Evolutionary conservation across 2,113 vertebrate genomes (phyloP).

Genomic region (Archocentrus centrarchus): DNA sequence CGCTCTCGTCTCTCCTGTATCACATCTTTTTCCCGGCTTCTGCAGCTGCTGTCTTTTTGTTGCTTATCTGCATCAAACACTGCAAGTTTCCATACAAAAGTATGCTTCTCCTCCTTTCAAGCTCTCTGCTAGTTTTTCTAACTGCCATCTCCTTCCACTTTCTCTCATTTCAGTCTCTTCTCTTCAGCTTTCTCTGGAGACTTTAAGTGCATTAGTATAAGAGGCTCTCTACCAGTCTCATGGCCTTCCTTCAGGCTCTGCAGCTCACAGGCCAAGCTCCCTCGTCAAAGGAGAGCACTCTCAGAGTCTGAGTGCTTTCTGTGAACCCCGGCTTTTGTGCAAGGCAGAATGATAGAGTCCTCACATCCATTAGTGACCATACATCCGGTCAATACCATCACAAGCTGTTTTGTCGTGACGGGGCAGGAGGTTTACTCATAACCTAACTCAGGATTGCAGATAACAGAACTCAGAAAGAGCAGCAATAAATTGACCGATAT

Average conservation of each 20-base stretch:
- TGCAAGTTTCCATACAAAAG: not conserved
- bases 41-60: not conserved
- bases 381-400: not conserved
- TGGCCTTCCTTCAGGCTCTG: slow-evolving; percentile 24
- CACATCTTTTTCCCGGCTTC: not conserved
- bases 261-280: not conserved
- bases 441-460: not conserved
- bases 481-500: not conserved
- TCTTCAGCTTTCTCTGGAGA: slow-evolving; percentile 40
- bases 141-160: not conserved
- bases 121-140: not conserved
- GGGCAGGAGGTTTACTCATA: slow-evolving; percentile 4
- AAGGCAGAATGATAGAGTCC: not conserved
- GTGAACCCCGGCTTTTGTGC: not conserved
- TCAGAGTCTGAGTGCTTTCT: not conserved
- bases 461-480: not conserved
- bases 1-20: not conserved
- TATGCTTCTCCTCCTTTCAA: not conserved
- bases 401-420: not conserved
- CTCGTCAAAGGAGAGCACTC: slow-evolving; percentile 6
- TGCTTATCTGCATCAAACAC: not conserved
- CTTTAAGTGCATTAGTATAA: slow-evolving; percentile 57
- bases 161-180: not conserved
- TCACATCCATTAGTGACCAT: slow-evolving; percentile 10
- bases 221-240: slow-evolving; percentile 33